Percentiles rank a stretch among this genome's conserved stretches.
These are phyloP conservation scores for Caenorhabditis doughertyi DNA, from an alignment of 2,888 invertebrate species.

Conservation along the genomic window DNA sequence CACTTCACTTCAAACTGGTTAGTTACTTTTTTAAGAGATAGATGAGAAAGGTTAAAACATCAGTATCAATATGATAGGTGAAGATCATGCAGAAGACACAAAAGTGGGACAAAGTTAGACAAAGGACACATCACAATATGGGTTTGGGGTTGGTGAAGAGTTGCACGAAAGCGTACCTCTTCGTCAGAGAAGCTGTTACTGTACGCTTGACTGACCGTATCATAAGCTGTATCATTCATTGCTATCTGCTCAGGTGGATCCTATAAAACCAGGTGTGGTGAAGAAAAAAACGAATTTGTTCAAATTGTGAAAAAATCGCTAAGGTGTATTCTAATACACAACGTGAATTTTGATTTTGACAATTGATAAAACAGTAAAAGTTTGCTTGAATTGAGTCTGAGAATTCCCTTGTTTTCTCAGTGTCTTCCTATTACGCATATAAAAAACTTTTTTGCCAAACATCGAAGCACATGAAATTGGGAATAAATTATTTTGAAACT, in stretches of 20 bases:
- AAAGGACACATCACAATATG: slow-evolving; percentile 35
- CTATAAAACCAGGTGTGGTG: slow-evolving; percentile 56
- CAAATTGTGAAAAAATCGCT: slow-evolving; percentile 5
- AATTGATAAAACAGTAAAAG: background rate
- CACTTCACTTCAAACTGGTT: slow-evolving; percentile 27
- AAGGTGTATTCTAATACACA: background rate
- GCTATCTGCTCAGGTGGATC: slow-evolving; percentile 63
- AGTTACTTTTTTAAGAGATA: background rate
- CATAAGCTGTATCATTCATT: slow-evolving; percentile 63
- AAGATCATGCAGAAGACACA: slow-evolving; percentile 48
- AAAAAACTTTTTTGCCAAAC: too few relatives aligned
- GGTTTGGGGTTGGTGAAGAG: slow-evolving; percentile 35
- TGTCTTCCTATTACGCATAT: background rate
- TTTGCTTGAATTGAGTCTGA: too few relatives aligned
- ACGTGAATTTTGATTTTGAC: too few relatives aligned
- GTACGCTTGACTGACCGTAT: slow-evolving; percentile 70
- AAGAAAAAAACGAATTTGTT: background rate
- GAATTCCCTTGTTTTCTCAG: too few relatives aligned
- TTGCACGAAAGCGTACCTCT: slow-evolving; percentile 64
- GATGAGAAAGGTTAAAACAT: slow-evolving; percentile 27
- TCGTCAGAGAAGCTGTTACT: slow-evolving; percentile 74
- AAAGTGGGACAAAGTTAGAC: background rate
- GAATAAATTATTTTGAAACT: slow-evolving; percentile 2
- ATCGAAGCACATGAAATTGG: slow-evolving; percentile 25
- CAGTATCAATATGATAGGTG: slow-evolving; percentile 30